Evolutionary conservation across 2,888 invertebrate species (phyloP).

Genomic region (Pammene aurita): DNA sequence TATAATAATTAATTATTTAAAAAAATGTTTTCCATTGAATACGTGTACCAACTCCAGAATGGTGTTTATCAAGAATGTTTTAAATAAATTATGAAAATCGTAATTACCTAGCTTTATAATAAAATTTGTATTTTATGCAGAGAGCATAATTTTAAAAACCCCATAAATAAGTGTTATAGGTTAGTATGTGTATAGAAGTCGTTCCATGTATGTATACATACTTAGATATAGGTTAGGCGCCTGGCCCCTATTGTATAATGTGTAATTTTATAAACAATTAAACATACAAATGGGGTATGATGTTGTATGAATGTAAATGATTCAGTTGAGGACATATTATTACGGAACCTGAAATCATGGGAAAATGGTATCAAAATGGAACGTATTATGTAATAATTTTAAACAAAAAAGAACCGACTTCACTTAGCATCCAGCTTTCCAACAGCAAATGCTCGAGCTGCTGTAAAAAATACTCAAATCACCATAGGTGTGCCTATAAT

Average conservation of each 20-base stretch:
- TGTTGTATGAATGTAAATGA: not conserved
- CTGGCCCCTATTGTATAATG: not conserved
- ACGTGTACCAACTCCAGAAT: conserved; percentile 3
- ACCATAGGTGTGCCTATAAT: no score
- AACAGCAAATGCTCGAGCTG: no score
- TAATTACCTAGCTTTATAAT: conserved; percentile 36
- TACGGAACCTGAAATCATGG: no score
- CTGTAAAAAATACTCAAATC: no score
- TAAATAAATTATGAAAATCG: conserved; percentile 21
- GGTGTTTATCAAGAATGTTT: conserved; percentile 34
- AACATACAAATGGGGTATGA: not conserved
- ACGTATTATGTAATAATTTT: no score
- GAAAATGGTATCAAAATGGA: no score
- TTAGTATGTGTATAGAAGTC: conserved; percentile 46
- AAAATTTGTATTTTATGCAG: conserved; percentile 49
- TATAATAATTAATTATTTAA: not conserved
- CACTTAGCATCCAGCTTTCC: no score
- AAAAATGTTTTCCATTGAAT: conserved; percentile 9
- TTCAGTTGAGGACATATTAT: not conserved
- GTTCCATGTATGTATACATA: conserved; percentile 44
- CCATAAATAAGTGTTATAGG: conserved; percentile 50
- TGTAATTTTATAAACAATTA: not conserved
- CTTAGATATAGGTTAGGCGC: conserved; percentile 16
- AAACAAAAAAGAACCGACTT: no score
- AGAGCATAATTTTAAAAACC: conserved; percentile 62